These are phyloP conservation scores for Leptoclinus maculatus DNA, from an alignment of 2,797 vertebrate species.

Conservation along the genomic window DNA sequence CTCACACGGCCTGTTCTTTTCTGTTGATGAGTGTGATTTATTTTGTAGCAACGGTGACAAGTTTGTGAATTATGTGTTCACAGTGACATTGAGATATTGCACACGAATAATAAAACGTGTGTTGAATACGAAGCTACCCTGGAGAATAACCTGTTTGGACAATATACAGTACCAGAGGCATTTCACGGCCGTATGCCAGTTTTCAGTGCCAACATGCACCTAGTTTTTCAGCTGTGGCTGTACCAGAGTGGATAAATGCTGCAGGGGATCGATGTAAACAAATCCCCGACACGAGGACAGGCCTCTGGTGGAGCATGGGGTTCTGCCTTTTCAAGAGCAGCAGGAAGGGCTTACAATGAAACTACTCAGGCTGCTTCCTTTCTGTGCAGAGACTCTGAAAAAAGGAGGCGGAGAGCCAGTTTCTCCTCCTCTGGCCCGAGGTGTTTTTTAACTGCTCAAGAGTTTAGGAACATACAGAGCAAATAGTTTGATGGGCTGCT, in stretches of 20 bases:
- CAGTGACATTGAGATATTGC: conserved; percentile 46
- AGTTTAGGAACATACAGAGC: conserved; percentile 60
- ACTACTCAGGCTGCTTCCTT: conserved; percentile 70
- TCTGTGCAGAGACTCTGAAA: conserved; percentile 58
- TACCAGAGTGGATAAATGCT: conserved; percentile 1
- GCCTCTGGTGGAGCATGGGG: conserved; percentile 32
- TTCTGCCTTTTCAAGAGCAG: conserved; percentile 56
- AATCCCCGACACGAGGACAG: conserved; percentile 34
- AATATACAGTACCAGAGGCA: conserved; percentile 43
- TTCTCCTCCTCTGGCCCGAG: conserved; percentile 71
- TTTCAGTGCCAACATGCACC: not conserved
- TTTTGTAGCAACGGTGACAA: conserved; percentile 22
- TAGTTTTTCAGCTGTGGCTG: conserved; percentile 1
- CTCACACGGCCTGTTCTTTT: conserved; percentile 5
- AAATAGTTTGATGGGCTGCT: conserved; percentile 60
- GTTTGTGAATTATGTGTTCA: conserved; percentile 18
- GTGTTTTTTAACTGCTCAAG: conserved; percentile 54
- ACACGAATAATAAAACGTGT: conserved; percentile 42
- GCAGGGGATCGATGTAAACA: conserved; percentile 32
- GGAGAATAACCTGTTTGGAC: conserved; percentile 56
- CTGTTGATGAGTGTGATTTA: not conserved
- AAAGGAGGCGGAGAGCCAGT: conserved; percentile 54
- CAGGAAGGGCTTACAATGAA: conserved; percentile 76
- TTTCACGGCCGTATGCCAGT: conserved; percentile 38
- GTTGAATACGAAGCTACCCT: conserved; percentile 55